Conservation (phyloP, 1,140 invertebrate genomes). For the Drosophila simulans region DNA sequence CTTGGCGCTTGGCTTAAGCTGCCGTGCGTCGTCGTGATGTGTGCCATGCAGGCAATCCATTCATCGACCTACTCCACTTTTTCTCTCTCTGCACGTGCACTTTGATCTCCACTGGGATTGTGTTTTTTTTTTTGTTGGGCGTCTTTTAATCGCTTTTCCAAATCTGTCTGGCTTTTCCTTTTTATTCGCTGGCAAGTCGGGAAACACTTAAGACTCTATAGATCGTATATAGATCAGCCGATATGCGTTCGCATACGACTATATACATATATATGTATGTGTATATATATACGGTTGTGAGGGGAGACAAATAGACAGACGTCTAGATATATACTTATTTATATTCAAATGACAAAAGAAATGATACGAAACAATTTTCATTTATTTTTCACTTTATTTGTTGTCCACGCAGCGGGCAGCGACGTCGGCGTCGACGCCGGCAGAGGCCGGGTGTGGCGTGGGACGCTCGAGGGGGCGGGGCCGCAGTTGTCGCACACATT, state of each 20-base stretch:
- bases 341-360: constrained; percentile 82
- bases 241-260: constrained; percentile 10
- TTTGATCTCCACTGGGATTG: background rate
- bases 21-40: constrained; percentile 82
- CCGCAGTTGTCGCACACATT: constrained; percentile 78
- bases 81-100: constrained; percentile 20
- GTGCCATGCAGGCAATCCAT: constrained; percentile 83
- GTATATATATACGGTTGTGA: constrained; percentile 34
- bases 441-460: background rate
- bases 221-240: constrained; percentile 32
- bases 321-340: constrained; percentile 75
- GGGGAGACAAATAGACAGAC: constrained; percentile 70
- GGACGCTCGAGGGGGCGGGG: constrained; percentile 10
- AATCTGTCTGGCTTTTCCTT: constrained; percentile 6
- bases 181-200: background rate
- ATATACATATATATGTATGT: constrained; percentile 11
- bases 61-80: constrained; percentile 64
- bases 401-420: constrained; percentile 11
- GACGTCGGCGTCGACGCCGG: constrained; percentile 8
- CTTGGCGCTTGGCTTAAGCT: constrained; percentile 84
- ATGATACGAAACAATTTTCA: constrained; percentile 80
- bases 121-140: background rate
- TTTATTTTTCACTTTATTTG: constrained; percentile 41
- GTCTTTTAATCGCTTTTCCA: constrained; percentile 19
- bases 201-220: constrained; percentile 15